A percentile compares a stretch with the other conserved stretches of the same genome.
These are phyloP conservation scores for Siniperca knerii DNA, from an alignment of 2,113 vertebrate genomes.

Conservation along the genomic window DNA sequence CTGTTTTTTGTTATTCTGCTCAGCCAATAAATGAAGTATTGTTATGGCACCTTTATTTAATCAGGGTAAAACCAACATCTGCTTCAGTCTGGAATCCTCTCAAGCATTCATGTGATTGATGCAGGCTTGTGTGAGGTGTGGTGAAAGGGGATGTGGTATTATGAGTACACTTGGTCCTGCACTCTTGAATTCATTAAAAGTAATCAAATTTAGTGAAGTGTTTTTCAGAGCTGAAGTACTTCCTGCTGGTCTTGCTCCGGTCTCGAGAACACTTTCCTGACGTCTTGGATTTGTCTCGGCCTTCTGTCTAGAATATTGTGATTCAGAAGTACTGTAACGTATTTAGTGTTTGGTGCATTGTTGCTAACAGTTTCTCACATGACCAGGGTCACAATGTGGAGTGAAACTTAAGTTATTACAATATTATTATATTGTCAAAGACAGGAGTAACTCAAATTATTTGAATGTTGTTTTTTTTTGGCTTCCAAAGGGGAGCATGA, in stretches of 20 bases:
- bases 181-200: conserved; percentile 18
- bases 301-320: background rate
- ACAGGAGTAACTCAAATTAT: too few relatives aligned
- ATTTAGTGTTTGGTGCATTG: background rate
- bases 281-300: background rate
- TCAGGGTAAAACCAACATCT: conserved; percentile 50
- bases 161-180: background rate
- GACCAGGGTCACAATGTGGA: background rate
- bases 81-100: conserved; percentile 23
- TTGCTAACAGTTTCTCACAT: background rate
- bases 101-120: conserved; percentile 41
- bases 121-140: conserved; percentile 10
- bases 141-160: conserved; percentile 17
- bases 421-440: background rate
- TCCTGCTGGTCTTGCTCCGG: background rate
- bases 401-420: too few relatives aligned
- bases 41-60: conserved; percentile 37
- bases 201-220: conserved; percentile 10
- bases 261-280: background rate
- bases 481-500: background rate
- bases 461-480: too few relatives aligned
- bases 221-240: conserved; percentile 25
- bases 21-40: conserved; percentile 17
- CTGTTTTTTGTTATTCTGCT: conserved; percentile 5
- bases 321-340: background rate